Evolutionary conservation across 2,797 vertebrate genomes (phyloP), one percentile per base, ranked within the genome.

Genomic region (Myotis planiceps): DNA sequence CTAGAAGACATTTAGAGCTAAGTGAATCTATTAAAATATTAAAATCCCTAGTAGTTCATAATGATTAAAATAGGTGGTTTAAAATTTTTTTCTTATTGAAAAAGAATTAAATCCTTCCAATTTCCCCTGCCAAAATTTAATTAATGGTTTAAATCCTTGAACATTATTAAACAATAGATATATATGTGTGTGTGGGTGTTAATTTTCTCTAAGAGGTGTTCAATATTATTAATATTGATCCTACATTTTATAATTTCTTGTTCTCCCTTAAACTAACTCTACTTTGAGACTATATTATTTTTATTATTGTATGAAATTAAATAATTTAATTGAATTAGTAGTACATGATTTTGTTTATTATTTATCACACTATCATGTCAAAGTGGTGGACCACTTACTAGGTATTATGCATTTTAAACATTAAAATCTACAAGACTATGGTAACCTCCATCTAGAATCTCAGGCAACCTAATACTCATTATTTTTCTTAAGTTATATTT

Each of bases 1-100:
- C 84, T 97, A 96, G 85, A 97, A 96, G 96, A 95, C 37, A 94
- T 83, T 97, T 84, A 27, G 10, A 90, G 27, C 60, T 93, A 96
- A 93, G 96, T 97, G 66, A 97, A 96, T 93, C 85, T 91, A 72
- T 13, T 84, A 97, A 97, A 92, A 69, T 32, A 16, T 53, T 75
- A 53, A 92, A 92, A 90, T 96, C 93, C 63, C 14, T 95, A 60
- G 72, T 45, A 95, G 9, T 75, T 96, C 88, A 96, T 95, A 83
- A 58, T 91, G 89, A 95, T 96, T 71, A 91, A 87, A 88, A 93
- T 85, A 34, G 12, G 5, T 63, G 2, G 21, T 15, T 89, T 75
- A n/a, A 58, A 76, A 34, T 25, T 58, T 88, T 90, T 76, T 69
- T 10, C 25, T 85, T 79, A 63, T 12, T 55, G 5, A 72, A 75